Evolutionary conservation across 2,797 vertebrate species (phyloP).

Genomic region (Notolepis coatsorum): DNA sequence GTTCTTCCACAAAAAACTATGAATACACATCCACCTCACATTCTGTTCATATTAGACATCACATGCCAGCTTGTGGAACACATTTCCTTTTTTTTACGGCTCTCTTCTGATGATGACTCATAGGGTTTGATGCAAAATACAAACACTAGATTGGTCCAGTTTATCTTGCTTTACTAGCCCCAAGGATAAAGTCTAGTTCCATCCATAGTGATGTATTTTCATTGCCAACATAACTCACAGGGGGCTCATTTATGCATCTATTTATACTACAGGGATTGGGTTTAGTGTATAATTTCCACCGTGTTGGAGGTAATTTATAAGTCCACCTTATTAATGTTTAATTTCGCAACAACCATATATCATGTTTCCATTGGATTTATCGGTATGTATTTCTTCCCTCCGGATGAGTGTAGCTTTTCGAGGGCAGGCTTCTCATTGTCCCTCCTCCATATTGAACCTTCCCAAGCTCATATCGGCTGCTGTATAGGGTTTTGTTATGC

Average conservation of each 20-base stretch:
- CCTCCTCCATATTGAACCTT: neutral
- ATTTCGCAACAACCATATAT: constrained; percentile 32
- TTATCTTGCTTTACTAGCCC: too few relatives aligned
- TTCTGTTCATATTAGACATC: neutral
- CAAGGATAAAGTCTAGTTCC: too few relatives aligned
- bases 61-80: neutral
- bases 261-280: constrained; percentile 48
- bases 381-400: constrained; percentile 9
- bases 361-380: constrained; percentile 21
- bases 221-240: too few relatives aligned
- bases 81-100: neutral
- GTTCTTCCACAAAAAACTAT: neutral
- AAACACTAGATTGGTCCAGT: too few relatives aligned
- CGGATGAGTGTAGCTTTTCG: neutral
- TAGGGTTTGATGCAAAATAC: too few relatives aligned
- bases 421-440: neutral
- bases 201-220: too few relatives aligned
- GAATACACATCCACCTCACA: neutral
- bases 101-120: too few relatives aligned
- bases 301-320: constrained; percentile 39
- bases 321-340: constrained; percentile 26
- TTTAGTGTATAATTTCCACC: constrained; percentile 36
- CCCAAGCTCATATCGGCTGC: neutral
- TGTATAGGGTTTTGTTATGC: constrained; percentile 39
- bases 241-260: too few relatives aligned